Base-by-base conservation (phyloP, 2,797 vertebrate species). In the Typhlichthys subterraneus region DNA sequence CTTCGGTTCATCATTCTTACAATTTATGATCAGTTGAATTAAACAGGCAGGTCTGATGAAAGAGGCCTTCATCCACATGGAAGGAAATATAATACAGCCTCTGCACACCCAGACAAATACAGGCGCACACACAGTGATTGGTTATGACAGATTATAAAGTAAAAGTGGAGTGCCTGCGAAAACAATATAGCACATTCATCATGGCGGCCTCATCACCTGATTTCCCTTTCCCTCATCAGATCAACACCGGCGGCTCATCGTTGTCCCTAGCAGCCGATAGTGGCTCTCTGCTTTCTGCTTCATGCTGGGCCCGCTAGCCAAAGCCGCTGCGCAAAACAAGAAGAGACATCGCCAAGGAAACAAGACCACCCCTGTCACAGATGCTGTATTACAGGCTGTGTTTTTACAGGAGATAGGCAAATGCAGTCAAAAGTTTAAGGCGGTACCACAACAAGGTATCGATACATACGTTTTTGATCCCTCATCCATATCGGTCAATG, bases 201-300 rank as follows among this genome's bases (percentile, higher is more conserved):
- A 73, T 68, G 61, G 60, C 55, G 67, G 57, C 57, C 78, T 51
- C 57, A 69, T 74, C 64, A 72, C 69, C 15, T 64, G 54, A 57
- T 14, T 72, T 23, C 31, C 11, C 64, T 74, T 49, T 63, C 70
- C 19, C 55, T 49, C 23, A 56, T 48, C 8, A 33, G 45, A 73
- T 64, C 67, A 78, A 54, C 69, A 68, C 51, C 67, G 57, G 11
- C 42, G 49, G 72, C 72, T 80, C 52, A n/a, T 38, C 33, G 6
- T 9, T 38, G 33, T 64, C 33, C 14, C n/a, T 60, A 33, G 29
- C 29, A 15, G 15, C 10, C 15, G 50, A 52, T 29, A 54, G 48
- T 50, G 71, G 45, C 59, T 65, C 70, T 56, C 57, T 70, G 71
- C 70, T 82, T 81, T 86, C 77, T 84, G 80, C 83, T 88, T 89